Evolutionary conservation across 2,888 invertebrate species (phyloP).

Genomic region (Cyclophora punctaria): DNA sequence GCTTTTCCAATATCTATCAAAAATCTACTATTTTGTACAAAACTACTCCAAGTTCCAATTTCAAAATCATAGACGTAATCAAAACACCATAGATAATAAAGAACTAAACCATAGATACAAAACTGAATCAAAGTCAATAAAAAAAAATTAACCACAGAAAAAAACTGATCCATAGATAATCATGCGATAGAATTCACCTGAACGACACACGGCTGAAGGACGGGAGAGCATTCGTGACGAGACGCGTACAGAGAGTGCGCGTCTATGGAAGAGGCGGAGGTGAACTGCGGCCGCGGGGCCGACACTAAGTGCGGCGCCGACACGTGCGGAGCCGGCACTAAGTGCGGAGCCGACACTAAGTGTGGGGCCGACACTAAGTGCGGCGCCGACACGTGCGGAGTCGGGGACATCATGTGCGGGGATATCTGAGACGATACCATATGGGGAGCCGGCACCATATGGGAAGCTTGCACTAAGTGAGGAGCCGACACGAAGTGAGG

Average conservation of each 20-base stretch:
- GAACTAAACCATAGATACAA: too few relatives aligned
- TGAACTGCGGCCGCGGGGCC: slow-evolving; percentile 28
- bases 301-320: slow-evolving; percentile 33
- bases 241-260: slow-evolving; percentile 37
- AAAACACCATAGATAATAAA: too few relatives aligned
- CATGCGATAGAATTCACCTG: slow-evolving; percentile 34
- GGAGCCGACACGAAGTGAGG: slow-evolving; percentile 1
- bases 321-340: slow-evolving; percentile 27
- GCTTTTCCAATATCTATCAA: too few relatives aligned
- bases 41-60: too few relatives aligned
- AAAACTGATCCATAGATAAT: neutral
- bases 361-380: slow-evolving; percentile 31
- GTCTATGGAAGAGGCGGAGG: slow-evolving; percentile 31
- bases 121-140: neutral
- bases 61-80: too few relatives aligned
- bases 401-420: too few relatives aligned
- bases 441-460: slow-evolving; percentile 35
- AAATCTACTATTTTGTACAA: too few relatives aligned
- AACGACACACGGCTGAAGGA: slow-evolving; percentile 23
- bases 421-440: slow-evolving; percentile 21
- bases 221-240: slow-evolving; percentile 43
- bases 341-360: too few relatives aligned
- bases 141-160: slow-evolving; percentile 4
- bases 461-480: slow-evolving; percentile 19
- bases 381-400: slow-evolving; percentile 14